Evolutionary conservation across 2,113 vertebrate genomes (phyloP), one percentile per base, ranked within the genome.

Genomic region (Rutilus rutilus): DNA sequence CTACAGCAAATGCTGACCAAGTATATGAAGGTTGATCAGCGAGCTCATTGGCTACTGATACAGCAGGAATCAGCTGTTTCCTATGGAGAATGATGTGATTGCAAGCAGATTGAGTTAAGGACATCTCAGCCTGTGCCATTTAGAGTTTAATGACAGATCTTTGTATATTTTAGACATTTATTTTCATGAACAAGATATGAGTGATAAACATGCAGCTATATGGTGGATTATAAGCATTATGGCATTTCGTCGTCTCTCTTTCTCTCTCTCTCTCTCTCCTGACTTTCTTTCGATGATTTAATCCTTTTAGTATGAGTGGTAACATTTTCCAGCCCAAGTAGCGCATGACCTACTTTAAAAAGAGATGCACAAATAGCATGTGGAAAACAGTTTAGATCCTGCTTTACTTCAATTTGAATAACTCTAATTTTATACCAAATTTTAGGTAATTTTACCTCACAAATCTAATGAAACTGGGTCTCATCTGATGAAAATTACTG

Each of bases 271-370:
- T 54, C 45, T 86, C 33, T 76, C 59, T 82, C 89, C 78, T 83
- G 90, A 73, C 85, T 87, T 76, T 88, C 77, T 50, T 73, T 89
- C 85, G 78, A 91, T 94, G 93, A 94, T 93, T 94, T 93, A 92
- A 95, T 92, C 91, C 87, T 84, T 86, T 76, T 65, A 92, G 90
- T 91, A 93, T 91, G 90, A 91, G 86, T 90, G 80, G 89, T 92
- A 92, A 94, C 88, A 90, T 93, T 94, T 94, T 94, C 93, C 93
- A 94, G 90, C 86, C 91, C 88, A 86, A 92, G 87, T 86, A 87
- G 89, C 76, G 45, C 83, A 89, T 93, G 94, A 93, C 92, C 92
- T 92, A 93, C 89, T 94, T 93, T 90, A 86, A 89, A 87, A 80
- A 87, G 74, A 88, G 60, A 87, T 69, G 82, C 74, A 78, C 85